Conservation (phyloP, 2,888 invertebrate species). For the Dorcus hopei region DNA sequence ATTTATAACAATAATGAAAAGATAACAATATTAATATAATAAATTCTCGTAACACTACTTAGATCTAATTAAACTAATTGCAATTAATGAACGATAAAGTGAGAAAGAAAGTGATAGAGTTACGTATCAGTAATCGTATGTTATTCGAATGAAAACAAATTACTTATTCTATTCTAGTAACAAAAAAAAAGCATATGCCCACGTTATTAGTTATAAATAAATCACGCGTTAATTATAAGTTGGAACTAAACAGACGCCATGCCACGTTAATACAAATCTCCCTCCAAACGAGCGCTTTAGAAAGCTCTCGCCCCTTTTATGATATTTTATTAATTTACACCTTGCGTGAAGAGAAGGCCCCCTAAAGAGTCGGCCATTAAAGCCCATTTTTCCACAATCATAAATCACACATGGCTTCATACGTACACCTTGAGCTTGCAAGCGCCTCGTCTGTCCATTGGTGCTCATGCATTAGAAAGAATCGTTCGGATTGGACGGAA, state of each 20-base stretch:
- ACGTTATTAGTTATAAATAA: too few relatives aligned
- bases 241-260: slow-evolving; percentile 6
- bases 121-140: too few relatives aligned
- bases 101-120: too few relatives aligned
- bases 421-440: slow-evolving; percentile 21
- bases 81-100: too few relatives aligned
- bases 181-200: too few relatives aligned
- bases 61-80: too few relatives aligned
- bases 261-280: slow-evolving; percentile 10
- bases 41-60: too few relatives aligned
- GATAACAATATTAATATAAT: too few relatives aligned
- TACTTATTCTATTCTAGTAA: too few relatives aligned
- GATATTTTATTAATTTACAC: slow-evolving; percentile 23
- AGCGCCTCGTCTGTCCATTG: slow-evolving; percentile 33
- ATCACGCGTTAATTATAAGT: neutral
- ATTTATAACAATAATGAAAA: too few relatives aligned
- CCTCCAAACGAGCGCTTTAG: slow-evolving; percentile 16
- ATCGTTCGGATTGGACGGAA: slow-evolving; percentile 31
- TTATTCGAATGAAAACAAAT: too few relatives aligned
- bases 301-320: slow-evolving; percentile 21
- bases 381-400: slow-evolving; percentile 1
- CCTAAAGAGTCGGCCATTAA: neutral
- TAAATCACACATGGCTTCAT: slow-evolving; percentile 12
- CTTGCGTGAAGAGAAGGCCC: slow-evolving; percentile 14
- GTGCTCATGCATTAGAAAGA: slow-evolving; percentile 32